These are phyloP conservation scores for Eustalomyia histrio DNA, from an alignment of 2,888 invertebrate genomes.

Conservation along the genomic window DNA sequence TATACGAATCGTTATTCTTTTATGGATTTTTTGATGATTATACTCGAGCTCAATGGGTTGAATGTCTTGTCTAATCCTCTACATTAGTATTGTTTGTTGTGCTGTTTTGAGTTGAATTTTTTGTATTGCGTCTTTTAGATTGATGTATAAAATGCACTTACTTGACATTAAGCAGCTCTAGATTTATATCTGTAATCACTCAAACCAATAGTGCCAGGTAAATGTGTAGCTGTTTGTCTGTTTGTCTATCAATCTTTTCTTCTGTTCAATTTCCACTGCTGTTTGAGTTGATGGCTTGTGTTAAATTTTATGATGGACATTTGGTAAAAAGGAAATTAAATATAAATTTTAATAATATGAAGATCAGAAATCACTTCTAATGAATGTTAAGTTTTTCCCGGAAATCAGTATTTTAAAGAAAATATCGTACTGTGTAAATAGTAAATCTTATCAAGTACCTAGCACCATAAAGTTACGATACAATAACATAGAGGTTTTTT, in stretches of 20 bases:
- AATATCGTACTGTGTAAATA: neutral
- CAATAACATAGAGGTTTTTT: too few species aligned
- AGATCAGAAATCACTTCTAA: constrained; percentile 21
- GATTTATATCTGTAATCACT: constrained; percentile 68
- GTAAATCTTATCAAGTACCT: too few species aligned
- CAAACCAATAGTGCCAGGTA: constrained; percentile 63
- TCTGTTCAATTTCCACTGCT: constrained; percentile 41
- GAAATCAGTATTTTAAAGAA: constrained; percentile 45
- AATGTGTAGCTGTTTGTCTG: constrained; percentile 40
- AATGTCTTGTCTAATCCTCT: constrained; percentile 45
- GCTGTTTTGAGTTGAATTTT: constrained; percentile 11
- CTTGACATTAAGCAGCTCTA: constrained; percentile 69
- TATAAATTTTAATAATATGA: constrained; percentile 33
- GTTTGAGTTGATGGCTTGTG: constrained; percentile 58
- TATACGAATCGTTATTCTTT: constrained; percentile 49
- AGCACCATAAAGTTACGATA: too few species aligned
- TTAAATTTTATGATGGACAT: constrained; percentile 62
- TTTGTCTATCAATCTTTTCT: constrained; percentile 28
- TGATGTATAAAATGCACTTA: constrained; percentile 67
- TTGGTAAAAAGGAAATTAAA: constrained; percentile 58
- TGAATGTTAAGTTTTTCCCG: constrained; percentile 46
- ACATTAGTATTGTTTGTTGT: constrained; percentile 26
- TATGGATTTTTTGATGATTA: constrained; percentile 54
- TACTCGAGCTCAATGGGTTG: constrained; percentile 24
- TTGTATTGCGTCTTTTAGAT: constrained; percentile 55